Conservation (phyloP, 2,797 vertebrate species). For the Paedocypris micromegethes region DNA sequence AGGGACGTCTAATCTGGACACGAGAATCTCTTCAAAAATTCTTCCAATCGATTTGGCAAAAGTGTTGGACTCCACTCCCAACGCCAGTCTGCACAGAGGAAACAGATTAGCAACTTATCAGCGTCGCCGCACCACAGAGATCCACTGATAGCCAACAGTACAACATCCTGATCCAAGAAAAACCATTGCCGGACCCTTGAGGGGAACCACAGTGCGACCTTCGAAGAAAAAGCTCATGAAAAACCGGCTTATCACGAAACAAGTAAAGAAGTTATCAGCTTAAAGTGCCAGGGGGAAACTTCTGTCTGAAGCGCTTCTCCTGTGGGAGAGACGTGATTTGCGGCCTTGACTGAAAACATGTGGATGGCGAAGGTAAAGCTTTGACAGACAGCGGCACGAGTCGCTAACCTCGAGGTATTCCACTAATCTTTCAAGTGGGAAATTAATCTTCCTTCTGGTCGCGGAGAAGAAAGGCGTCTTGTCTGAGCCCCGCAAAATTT, state of each 20-base stretch:
- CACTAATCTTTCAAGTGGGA: conserved; percentile 46
- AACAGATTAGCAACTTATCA: conserved; percentile 55
- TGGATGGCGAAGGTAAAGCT: conserved; percentile 44
- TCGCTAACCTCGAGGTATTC: conserved; percentile 52
- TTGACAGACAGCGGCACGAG: conserved; percentile 44
- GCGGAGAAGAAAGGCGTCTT: conserved; percentile 36
- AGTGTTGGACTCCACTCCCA: not conserved
- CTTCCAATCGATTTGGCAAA: not conserved
- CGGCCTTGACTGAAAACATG: conserved; percentile 37
- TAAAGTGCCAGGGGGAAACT: conserved; percentile 51
- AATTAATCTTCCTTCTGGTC: conserved; percentile 43
- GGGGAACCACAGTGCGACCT: conserved; percentile 36
- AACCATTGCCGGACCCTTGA: conserved; percentile 48
- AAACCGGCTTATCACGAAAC: conserved; percentile 51
- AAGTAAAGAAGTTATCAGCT: conserved; percentile 56
- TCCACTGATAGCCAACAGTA: conserved; percentile 49
- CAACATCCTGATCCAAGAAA: conserved; percentile 53
- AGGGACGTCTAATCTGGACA: conserved; percentile 7
- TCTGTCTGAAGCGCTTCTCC: conserved; percentile 51
- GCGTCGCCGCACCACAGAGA: conserved; percentile 44
- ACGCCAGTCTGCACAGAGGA: conserved; percentile 39
- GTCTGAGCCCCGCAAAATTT: conserved; percentile 34
- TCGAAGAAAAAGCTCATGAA: conserved; percentile 8
- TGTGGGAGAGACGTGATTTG: conserved; percentile 50
- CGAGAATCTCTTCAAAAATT: conserved; percentile 47